Evolutionary conservation across 2,888 invertebrate species (phyloP), one percentile per base, ranked within the genome.

Genomic region (Drosophila kuntzei): DNA sequence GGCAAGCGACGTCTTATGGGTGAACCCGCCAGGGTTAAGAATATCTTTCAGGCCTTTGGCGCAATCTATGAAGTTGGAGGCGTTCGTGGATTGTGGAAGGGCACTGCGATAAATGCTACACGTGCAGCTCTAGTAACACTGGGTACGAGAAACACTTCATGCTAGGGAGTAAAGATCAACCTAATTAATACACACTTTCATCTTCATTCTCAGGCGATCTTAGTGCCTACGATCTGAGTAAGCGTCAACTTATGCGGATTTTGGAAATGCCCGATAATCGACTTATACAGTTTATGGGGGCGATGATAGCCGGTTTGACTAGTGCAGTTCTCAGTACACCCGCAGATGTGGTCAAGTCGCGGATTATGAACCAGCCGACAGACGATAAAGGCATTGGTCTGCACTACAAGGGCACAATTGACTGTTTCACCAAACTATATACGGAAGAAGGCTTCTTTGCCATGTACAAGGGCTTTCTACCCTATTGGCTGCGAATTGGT

Each of bases 341-440:
- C 0, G 97, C 97, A 0, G 98, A 98, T 92, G 97, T 98, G 0
- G 94, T 98, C 8, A 98, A 98, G 92, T 97, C 98, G 0, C 93
- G 98, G 71, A 94, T 98, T 7, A 98, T 98, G 98, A 97, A 96
- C 93, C 97, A 95, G 90, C 96, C 96, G 1, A 94, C 51, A 0
- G 70, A 73, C 29, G 55, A 67, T 1, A 49, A 53, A 0, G 76
- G 73, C n/a, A 29, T 39, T 5, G 76, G 73, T 7, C n/a, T 61
- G 20, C 64, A 67, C 51, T 76, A 73, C 8, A 74, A 67, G 47
- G 60, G 64, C 25, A 50, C 61, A 7, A 12, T 61, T 4, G 76
- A 76, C 20, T 76, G 76, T 14, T 58, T 73, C 11, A 20, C n/a
- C 2, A 64, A 67, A 18, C 37, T 67, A 1, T 62, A 25, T 14